These are phyloP conservation scores for Pipra filicauda DNA, from an alignment of 2,113 vertebrate genomes.

Conservation along the genomic window DNA sequence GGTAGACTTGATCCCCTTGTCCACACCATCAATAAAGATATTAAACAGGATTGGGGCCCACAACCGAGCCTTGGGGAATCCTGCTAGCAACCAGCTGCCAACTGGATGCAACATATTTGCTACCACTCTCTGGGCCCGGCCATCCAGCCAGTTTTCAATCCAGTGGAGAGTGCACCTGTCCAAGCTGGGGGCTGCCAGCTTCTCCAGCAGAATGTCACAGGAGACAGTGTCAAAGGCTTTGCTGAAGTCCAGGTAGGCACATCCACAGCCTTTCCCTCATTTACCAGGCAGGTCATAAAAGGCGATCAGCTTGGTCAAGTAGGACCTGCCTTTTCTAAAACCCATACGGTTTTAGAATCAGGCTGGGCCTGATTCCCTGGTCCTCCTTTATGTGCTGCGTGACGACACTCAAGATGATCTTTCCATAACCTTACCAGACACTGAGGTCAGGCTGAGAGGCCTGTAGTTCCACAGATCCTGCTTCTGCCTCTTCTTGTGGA, in stretches of 20 bases:
- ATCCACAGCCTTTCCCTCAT: not conserved
- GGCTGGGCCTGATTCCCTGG: not conserved
- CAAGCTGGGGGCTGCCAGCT: not conserved
- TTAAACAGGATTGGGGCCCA: not conserved
- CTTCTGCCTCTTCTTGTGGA: not conserved
- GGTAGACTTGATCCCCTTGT: not conserved
- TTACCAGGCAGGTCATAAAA: not conserved
- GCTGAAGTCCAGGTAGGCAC: no score
- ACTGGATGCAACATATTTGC: not conserved
- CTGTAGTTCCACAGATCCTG: not conserved
- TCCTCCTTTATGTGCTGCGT: not conserved
- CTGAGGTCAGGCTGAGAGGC: not conserved
- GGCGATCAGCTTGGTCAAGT: not conserved
- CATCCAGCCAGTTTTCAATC: not conserved
- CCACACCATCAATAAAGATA: not conserved
- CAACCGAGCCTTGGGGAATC: not conserved
- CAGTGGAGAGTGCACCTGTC: no score
- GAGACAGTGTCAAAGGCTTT: not conserved
- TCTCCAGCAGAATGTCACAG: not conserved
- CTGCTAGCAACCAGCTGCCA: not conserved
- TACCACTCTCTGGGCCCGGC: not conserved
- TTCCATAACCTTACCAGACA: not conserved
- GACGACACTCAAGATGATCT: not conserved
- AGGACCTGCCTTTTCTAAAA: not conserved
- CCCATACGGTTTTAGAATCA: no score